Base-by-base conservation (phyloP, 2,113 vertebrate genomes). In the Tretioscincus oriximinensis region DNA sequence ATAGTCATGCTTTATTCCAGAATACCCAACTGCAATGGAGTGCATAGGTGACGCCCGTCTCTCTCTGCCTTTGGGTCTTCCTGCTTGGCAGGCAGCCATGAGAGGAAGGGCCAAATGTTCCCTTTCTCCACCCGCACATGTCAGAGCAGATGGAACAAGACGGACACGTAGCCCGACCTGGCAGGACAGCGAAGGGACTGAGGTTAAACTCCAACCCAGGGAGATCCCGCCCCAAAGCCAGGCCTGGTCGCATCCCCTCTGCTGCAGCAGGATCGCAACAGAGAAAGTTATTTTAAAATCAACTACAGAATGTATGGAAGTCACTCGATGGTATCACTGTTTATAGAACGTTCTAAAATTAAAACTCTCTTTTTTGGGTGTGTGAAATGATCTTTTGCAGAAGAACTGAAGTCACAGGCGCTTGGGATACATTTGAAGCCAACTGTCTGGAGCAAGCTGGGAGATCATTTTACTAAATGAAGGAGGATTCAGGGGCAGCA, bases 61-160 rank as follows among this genome's bases (percentile, higher is more conserved):
- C 54, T 58, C 54, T 5, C 12, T 58, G 54, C 18, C 54, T 58
- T 5, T 58, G 35, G 35, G 35, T 41, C 5, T 41, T 41, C 35
- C 54, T 18, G 54, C 54, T 58, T 58, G 54, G 54, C 54, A 58
- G 16, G 14, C 20, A 7, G 11, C 5, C 24, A 28, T 47, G 12
- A 12, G n/a, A 28, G 28, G 60, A 2, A 74, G 35, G 47, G 28
- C 20, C 61, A 65, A 14, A 41, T 61, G 9, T 7, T 69, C 20
- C 45, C 1, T 12, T 70, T 76, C 28, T 22, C 0, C 1, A 1
- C 1, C 5, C 1, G 22, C 5, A 65, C 4, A 35, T 8, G 11
- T 14, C 51, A 77, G 5, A 51, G 9, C 51, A 28, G 20, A 67
- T 29, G 7, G 41, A 51, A 67, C 20, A 66, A 29, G 7, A 28